phyloP scores from a whole-genome alignment of 2,113 vertebrate species.

The Camelus dromedarius region DNA sequence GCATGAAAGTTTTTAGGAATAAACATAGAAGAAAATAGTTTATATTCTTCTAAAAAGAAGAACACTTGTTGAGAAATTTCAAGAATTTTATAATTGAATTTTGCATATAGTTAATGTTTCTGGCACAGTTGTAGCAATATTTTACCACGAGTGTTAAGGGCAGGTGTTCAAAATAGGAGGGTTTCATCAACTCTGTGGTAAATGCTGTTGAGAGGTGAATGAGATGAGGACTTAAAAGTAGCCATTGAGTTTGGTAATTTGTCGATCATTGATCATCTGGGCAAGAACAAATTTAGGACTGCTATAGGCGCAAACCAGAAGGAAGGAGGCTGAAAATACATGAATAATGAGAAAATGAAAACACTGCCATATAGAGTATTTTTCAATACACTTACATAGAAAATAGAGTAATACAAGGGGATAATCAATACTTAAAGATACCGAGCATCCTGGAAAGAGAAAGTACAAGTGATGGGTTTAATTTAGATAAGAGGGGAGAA shows the following conservation, averaged over 20 bases:
- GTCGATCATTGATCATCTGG: background rate
- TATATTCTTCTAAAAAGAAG: no score
- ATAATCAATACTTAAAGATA: background rate
- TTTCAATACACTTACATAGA: background rate
- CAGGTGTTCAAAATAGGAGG: background rate
- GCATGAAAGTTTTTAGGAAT: background rate
- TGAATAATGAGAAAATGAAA: background rate
- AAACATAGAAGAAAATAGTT: no score
- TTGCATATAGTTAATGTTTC: no score
- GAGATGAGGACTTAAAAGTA: background rate
- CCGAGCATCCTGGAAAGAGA: background rate
- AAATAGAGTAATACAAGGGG: background rate
- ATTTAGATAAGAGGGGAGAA: background rate
- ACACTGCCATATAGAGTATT: background rate
- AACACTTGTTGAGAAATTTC: no score
- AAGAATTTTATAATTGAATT: no score
- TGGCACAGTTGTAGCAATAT: background rate
- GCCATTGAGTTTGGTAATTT: background rate
- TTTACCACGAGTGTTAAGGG: background rate
- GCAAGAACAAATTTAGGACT: background rate
- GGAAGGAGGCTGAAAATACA: background rate
- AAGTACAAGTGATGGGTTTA: background rate
- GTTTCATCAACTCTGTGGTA: background rate
- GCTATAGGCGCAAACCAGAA: background rate
- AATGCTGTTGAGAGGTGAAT: background rate